Base-by-base conservation (phyloP, 2,797 vertebrate genomes). In the Ataeniobius toweri region DNA sequence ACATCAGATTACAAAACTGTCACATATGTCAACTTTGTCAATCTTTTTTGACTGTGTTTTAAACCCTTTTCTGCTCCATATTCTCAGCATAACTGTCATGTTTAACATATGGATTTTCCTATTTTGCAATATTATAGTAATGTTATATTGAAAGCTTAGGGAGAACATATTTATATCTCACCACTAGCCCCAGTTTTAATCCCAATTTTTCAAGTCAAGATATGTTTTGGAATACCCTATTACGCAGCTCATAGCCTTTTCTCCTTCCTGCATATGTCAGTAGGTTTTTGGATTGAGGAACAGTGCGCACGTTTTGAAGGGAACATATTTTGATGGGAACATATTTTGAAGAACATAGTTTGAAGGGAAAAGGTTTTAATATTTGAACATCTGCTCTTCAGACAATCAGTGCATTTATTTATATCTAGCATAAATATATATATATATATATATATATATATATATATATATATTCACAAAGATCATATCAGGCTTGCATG, bases 191-290 rank as follows among this genome's bases (percentile, higher is more conserved):
- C 12, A 31, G 22, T 63, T 26, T 2, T 53, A 41, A 46, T 63
- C 16, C 20, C 20, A 41, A 44, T 20, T 80, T 80, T 76, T 59
- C 48, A 59, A 28, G 36, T 36, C 16, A 1, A 20, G 7, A 55
- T 68, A 36, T 46, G 44, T 73, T 74, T 74, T 20, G n/a, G 6
- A 78, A 41, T 71, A 22, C 22, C 8, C 56, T 68, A 82, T 78
- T 81, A 74, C 55, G 55, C 68, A 82, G 74, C 76, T 79, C 73
- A 77, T 74, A 80, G 75, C 63, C 74, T 73, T 63, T 71, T 46
- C 41, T 22, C 72, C 67, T 76, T 56, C 39, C 28, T 74, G 46
- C 44, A 74, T 78, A 76, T 77, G 58, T 80, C 65, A 76, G 7
- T 72, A 31, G 63, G 14, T 41, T 61, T 74, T 51, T 28, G 73